Evolutionary conservation across 2,888 invertebrate genomes (phyloP), one percentile per base, ranked within the genome.

Genomic region (Papilio elwesi): DNA sequence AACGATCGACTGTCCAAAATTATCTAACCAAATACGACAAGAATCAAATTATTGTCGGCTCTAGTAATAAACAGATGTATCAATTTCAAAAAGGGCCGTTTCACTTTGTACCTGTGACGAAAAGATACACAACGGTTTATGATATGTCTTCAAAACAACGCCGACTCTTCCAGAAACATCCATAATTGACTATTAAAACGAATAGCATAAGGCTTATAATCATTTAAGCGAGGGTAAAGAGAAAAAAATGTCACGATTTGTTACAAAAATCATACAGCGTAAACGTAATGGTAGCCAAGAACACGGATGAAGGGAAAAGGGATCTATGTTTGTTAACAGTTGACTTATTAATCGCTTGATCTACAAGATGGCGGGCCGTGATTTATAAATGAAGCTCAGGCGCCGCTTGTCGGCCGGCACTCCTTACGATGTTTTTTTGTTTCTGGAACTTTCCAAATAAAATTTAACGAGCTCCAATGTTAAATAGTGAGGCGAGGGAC

Each of bases 261-360:
- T 73, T 78, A 78, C 79, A 77, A 81, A 84, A 85, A 72, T 82
- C 83, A 85, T 83, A 81, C 79, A 86, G 86, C 88, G 87, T 86
- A 80, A 85, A 86, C 80, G 83, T 84, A 83, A 85, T 85, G 81
- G 88, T 87, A 87, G 89, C 86, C 75, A 78, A 80, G 82, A 80
- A 84, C 83, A 83, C 71, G 80, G 78, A 74, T 59, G 79, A 81
- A 71, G 66, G 67, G 81, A 80, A 81, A 81, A 38, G 36, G 81
- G 84, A 84, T 87, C 86, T 82, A 83, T 83, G 83, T 87, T 82
- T 78, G 79, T 87, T 87, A 85, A 86, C 85, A 86, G 89, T 85
- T 89, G 88, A 88, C 84, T 89, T 85, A 89, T 87, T 91, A 90
- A 91, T 91, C 90, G 85, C 84, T 82, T 89, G 85, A 91, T 90